Conservation (phyloP, 2,113 vertebrate genomes). For the Nibea albiflora region DNA sequence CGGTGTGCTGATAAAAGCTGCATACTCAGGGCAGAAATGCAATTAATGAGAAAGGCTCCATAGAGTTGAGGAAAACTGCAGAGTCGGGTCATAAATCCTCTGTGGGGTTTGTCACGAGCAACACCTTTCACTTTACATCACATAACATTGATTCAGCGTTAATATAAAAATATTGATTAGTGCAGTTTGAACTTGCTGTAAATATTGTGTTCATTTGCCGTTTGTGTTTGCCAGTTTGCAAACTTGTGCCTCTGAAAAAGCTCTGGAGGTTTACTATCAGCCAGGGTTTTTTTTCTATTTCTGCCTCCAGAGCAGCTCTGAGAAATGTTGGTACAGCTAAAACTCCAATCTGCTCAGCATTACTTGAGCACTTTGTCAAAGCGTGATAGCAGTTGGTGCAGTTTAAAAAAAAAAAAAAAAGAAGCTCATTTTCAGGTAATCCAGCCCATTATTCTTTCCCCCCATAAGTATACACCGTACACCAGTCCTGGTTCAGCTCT, state of each 20-base stretch:
- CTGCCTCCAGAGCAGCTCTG: neutral
- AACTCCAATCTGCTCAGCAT: conserved; percentile 46
- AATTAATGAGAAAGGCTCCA: neutral
- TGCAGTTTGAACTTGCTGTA: neutral
- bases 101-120: neutral
- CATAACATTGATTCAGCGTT: neutral
- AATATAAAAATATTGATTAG: neutral
- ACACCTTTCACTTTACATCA: neutral
- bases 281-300: neutral
- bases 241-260: neutral
- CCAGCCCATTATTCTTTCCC: neutral
- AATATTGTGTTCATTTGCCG: conserved; percentile 1
- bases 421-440: conserved; percentile 7
- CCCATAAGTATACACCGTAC: neutral
- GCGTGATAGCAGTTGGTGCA: conserved; percentile 15
- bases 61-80: neutral
- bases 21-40: neutral
- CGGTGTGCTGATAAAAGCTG: too few species aligned
- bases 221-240: neutral
- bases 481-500: neutral
- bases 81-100: neutral
- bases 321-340: conserved; percentile 24
- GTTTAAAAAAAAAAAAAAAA: neutral
- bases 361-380: conserved; percentile 47
- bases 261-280: neutral